Base-by-base conservation (phyloP, 2,888 invertebrate genomes). In the Ctena decussata region DNA sequence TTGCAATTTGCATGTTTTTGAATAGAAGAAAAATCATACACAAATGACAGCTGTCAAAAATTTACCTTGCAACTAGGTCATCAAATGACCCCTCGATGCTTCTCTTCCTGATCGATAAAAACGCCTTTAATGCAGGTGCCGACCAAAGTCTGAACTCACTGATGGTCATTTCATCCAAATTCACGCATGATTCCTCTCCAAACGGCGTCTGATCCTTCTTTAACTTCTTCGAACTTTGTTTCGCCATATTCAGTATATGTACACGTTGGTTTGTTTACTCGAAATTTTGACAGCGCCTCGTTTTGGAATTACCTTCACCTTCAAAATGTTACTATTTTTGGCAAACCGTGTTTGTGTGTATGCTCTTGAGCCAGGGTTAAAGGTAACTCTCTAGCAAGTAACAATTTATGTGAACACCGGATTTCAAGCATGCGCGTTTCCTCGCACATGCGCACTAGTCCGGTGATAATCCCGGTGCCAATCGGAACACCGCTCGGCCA, bases 321-420 rank as follows among this genome's bases (percentile, higher is more conserved):
- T 8, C 2, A 8, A n/a, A 27, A 57, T 18, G 65, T 65, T 35
- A 35, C 65, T 65, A 65, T 65, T 21, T 65, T 65, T 65, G 35
- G 65, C 35, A 65, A 65, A 65, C 65, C 65, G 65, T 65, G 65
- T 65, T 65, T 65, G 18, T 65, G 65, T 65, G 65, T 65, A 65
- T 65, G 27, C 21, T 18, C 3, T 46, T 46, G 11, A 46, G 18
- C 41, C 41, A n/a, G n/a, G n/a, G n/a, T n/a, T n/a, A n/a, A n/a
- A n/a, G n/a, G n/a, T n/a, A n/a, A n/a, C n/a, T n/a, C n/a, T n/a
- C n/a, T n/a, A n/a, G n/a, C n/a, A n/a, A n/a, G n/a, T n/a, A n/a
- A n/a, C n/a, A n/a, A n/a, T n/a, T n/a, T n/a, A n/a, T n/a, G n/a
- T n/a, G n/a, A n/a, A n/a, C n/a, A n/a, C n/a, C n/a, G n/a, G n/a